Base-by-base conservation (phyloP, 2,797 vertebrate species). In the Cossypha polioptera region DNA sequence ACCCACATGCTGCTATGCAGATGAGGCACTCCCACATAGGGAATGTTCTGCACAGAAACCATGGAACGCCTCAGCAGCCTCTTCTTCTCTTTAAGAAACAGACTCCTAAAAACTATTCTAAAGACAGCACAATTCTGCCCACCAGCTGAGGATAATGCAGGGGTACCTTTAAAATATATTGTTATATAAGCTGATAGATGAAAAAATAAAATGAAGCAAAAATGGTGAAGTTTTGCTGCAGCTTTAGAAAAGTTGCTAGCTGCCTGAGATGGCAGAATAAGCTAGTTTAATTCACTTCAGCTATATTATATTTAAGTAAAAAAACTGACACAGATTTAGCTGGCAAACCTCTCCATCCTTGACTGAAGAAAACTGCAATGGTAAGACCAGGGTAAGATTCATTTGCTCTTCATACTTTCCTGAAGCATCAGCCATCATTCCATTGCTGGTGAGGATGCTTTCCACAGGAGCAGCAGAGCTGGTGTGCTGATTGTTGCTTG, bases 11-110 rank as follows among this genome's bases (percentile, higher is more conserved):
- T 67, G 26, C 93, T 91, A 88, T 97, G 96, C 82, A 97, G 92
- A 97, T 96, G 89, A 95, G 80, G 71, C 96, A 80, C 97, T 96
- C 97, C 97, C 95, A 97, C 97, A 43, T 89, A 36, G 38, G 38
- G 75, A 96, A 91, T 90, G 84, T 96, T 96, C 95, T 97, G 77
- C 97, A 79, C 94, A 95, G 88, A 92, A 87, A 96, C 85, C 90
- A 90, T 78, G 89, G 92, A 96, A 93, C 59, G 87, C 94, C 79
- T 63, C 31, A 73, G 82, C 68, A 91, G 89, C 65, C 43, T 65
- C 47, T 81, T 61, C 16, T 43, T 38, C 69, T 83, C 83, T 90
- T 94, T 62, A 91, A 94, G 82, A 93, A 97, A 76, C 17, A 36
- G 66, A 71, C 91, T 61, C 86, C 58, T 87, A 63, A 84, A 83